Conservation (phyloP, 2,797 vertebrate genomes). For the Bradypodion pumilum region DNA sequence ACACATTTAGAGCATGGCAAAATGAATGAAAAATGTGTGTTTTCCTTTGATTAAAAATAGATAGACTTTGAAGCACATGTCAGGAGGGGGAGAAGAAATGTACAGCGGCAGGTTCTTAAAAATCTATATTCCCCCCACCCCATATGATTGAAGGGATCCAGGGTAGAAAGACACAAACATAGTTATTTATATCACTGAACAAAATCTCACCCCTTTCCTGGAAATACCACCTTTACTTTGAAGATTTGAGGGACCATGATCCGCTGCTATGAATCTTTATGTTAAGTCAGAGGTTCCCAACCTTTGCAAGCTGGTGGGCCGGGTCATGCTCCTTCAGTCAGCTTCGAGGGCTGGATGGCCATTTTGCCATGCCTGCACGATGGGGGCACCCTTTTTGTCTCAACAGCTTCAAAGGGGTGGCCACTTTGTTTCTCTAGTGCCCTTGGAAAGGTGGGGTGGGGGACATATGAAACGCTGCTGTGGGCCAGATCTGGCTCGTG, state of each 20-base stretch:
- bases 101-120: slow-evolving; percentile 66
- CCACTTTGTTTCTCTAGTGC: too few species aligned
- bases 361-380: too few species aligned
- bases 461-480: too few species aligned
- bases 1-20: slow-evolving; percentile 48
- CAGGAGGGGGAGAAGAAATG: slow-evolving; percentile 59
- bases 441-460: too few species aligned
- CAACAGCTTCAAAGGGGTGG: too few species aligned
- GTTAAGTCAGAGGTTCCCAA: too few species aligned
- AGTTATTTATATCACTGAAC: slow-evolving; percentile 71
- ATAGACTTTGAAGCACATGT: slow-evolving; percentile 55
- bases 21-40: slow-evolving; percentile 47
- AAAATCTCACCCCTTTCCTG: slow-evolving; percentile 49
- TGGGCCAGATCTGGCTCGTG: too few species aligned
- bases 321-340: too few species aligned
- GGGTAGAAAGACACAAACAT: slow-evolving; percentile 67
- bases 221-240: slow-evolving; percentile 65
- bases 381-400: too few species aligned
- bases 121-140: slow-evolving; percentile 63
- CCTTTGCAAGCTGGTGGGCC: too few species aligned
- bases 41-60: background rate
- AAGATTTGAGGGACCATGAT: slow-evolving; percentile 67
- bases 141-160: slow-evolving; percentile 71
- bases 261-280: slow-evolving; percentile 73
- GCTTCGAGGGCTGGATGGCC: too few species aligned